Conservation (phyloP, 2,888 invertebrate species). For the Rhorus exstirpatorius region DNA sequence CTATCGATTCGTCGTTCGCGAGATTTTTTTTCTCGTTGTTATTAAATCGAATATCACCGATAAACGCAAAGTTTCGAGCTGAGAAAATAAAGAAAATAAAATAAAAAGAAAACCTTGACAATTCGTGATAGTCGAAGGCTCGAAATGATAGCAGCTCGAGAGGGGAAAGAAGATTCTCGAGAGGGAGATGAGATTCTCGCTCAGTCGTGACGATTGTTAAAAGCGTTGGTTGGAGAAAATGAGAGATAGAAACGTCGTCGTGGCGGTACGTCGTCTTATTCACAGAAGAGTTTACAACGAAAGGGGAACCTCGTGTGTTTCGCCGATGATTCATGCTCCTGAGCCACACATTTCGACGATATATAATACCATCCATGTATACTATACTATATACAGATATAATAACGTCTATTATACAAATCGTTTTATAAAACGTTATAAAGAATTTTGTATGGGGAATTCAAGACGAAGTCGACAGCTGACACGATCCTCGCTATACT, state of each 20-base stretch:
- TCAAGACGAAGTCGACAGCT: neutral
- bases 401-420: neutral
- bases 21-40: neutral
- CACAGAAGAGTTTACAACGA: slow-evolving; percentile 60
- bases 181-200: neutral
- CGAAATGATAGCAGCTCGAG: slow-evolving; percentile 37
- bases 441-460: neutral
- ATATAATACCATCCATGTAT: neutral
- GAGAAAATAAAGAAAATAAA: neutral
- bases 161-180: neutral
- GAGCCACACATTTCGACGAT: slow-evolving; percentile 29
- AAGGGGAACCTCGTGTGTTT: slow-evolving; percentile 59
- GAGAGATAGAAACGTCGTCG: slow-evolving; percentile 35
- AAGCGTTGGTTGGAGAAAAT: slow-evolving; percentile 17
- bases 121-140: slow-evolving; percentile 43
- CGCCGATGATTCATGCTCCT: slow-evolving; percentile 71
- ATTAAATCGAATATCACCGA: no score
- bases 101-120: neutral
- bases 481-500: no score
- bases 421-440: neutral
- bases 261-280: slow-evolving; percentile 54
- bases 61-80: neutral
- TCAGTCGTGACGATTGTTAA: slow-evolving; percentile 45
- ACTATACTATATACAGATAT: neutral
- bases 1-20: neutral